phyloP scores from a whole-genome alignment of 2,797 vertebrate genomes.

The Chaunax sp. region DNA sequence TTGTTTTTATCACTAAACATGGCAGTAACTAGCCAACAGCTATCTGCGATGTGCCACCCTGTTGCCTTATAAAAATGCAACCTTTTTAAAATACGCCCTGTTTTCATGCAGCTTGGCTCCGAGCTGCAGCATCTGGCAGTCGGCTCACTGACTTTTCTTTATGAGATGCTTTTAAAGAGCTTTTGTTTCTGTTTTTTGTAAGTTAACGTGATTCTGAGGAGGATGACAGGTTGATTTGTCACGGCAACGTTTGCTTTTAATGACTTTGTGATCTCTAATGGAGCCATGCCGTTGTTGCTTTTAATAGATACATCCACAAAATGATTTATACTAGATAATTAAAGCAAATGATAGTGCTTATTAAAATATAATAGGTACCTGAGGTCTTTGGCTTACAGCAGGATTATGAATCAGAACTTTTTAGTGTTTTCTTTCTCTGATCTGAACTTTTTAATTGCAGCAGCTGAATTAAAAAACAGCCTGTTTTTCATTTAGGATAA shows the following conservation, averaged over 20 bases:
- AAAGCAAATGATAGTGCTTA: conserved; percentile 42
- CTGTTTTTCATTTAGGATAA: conserved; percentile 15
- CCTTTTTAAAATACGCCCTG: conserved; percentile 51
- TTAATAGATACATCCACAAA: conserved; percentile 51
- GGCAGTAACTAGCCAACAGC: conserved; percentile 27
- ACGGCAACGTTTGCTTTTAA: neutral
- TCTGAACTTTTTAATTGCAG: conserved; percentile 4
- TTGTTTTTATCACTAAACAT: conserved; percentile 49
- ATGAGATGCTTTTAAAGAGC: conserved; percentile 29
- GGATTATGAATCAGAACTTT: conserved; percentile 3
- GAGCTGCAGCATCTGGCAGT: conserved; percentile 23
- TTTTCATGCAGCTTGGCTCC: conserved; percentile 36
- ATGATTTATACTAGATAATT: conserved; percentile 46
- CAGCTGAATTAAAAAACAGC: neutral
- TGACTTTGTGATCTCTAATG: conserved; percentile 26
- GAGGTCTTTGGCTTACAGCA: conserved; percentile 11
- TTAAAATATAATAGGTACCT: neutral
- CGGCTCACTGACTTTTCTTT: conserved; percentile 22
- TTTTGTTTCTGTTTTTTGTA: neutral
- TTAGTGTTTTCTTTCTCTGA: neutral
- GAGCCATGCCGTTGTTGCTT: conserved; percentile 2
- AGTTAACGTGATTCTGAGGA: neutral
- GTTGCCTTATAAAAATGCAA: conserved; percentile 40
- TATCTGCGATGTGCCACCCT: conserved; percentile 41
- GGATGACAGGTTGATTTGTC: conserved; percentile 38